These are phyloP conservation scores for Drosophila saltans DNA, from an alignment of 1,140 invertebrate genomes.

Conservation along the genomic window DNA sequence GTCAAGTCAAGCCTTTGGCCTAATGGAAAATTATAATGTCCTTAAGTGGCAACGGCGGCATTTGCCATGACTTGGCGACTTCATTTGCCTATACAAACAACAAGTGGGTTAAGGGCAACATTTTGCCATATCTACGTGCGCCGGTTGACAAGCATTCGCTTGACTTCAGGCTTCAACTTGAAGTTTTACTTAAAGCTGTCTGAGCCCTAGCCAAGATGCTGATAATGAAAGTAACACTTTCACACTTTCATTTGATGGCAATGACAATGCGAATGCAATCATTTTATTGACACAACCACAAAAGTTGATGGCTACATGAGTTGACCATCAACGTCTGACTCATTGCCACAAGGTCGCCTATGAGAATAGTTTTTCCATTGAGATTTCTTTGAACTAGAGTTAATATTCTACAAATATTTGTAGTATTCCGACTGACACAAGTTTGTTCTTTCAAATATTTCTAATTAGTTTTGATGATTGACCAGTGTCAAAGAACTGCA, in stretches of 20 bases:
- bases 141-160: constrained; percentile 32
- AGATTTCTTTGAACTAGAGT: no score
- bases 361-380: no score
- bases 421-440: no score
- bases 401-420: no score
- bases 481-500: neutral
- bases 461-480: no score
- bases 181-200: neutral
- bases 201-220: constrained; percentile 22
- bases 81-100: constrained; percentile 68
- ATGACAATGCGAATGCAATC: constrained; percentile 25
- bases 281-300: constrained; percentile 36
- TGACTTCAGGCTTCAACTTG: neutral
- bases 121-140: constrained; percentile 45
- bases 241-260: constrained; percentile 51
- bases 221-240: constrained; percentile 48
- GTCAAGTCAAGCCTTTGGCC: constrained; percentile 17
- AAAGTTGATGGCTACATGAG: constrained; percentile 34
- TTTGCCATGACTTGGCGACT: constrained; percentile 5
- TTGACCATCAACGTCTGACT: neutral
- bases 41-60: neutral
- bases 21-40: constrained; percentile 53
- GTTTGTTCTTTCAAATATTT: no score
- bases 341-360: neutral
- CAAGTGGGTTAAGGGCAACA: constrained; percentile 13